These are phyloP conservation scores for Caenorhabditis imperialis DNA, from an alignment of 2,888 invertebrate species.

Conservation along the genomic window DNA sequence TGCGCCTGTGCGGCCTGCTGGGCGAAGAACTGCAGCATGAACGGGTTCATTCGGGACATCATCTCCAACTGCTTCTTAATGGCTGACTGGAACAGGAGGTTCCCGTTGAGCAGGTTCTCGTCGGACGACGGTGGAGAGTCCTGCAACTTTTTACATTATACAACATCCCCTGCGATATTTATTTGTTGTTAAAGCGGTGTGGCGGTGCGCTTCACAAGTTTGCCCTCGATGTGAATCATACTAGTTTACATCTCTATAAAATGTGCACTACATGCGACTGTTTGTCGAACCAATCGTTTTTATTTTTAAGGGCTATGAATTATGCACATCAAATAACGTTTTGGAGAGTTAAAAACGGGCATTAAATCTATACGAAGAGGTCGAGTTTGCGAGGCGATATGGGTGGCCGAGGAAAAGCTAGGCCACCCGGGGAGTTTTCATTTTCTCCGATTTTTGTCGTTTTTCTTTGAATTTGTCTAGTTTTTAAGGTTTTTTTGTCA, in stretches of 20 bases:
- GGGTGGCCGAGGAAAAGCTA: too few relatives aligned
- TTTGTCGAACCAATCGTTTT: too few relatives aligned
- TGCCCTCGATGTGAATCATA: slow-evolving; percentile 42
- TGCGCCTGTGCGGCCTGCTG: slow-evolving; percentile 21
- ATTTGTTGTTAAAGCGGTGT: slow-evolving; percentile 30
- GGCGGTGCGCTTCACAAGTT: slow-evolving; percentile 31
- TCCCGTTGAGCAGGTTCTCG: slow-evolving; percentile 26
- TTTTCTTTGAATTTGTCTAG: slow-evolving; percentile 11
- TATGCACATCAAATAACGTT: too few relatives aligned
- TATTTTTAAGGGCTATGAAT: too few relatives aligned
- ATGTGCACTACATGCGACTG: slow-evolving; percentile 17
- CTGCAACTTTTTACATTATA: slow-evolving; percentile 32
- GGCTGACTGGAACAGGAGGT: slow-evolving; percentile 1
- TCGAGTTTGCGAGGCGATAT: too few relatives aligned
- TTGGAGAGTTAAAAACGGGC: too few relatives aligned
- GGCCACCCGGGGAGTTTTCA: not conserved
- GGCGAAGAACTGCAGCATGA: slow-evolving; percentile 27
- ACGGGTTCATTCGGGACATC: slow-evolving; percentile 41
- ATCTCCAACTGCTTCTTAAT: slow-evolving; percentile 55
- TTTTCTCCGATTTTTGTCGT: slow-evolving; percentile 20
- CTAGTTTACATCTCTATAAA: slow-evolving; percentile 51
- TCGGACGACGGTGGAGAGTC: slow-evolving; percentile 54
- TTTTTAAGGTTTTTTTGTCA: slow-evolving; percentile 26
- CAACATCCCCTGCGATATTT: not conserved
- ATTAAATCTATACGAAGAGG: too few relatives aligned